These are phyloP conservation scores for Jordanella pulchra DNA, from an alignment of 2,797 vertebrate species.

Conservation along the genomic window DNA sequence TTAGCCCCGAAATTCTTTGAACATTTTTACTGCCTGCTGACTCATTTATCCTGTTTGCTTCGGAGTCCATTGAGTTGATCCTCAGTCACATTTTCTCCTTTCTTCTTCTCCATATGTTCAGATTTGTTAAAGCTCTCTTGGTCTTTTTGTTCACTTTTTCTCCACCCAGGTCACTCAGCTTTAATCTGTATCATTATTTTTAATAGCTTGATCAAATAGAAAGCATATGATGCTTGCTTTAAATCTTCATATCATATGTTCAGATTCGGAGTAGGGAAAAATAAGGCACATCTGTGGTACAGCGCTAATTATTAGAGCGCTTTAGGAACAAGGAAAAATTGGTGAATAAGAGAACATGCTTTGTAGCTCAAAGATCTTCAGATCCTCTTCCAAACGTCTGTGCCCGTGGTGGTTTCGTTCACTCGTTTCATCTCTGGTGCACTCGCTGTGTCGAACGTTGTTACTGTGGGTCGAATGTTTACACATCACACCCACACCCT, in stretches of 20 bases:
- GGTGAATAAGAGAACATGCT: slow-evolving; percentile 48
- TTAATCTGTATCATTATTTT: slow-evolving; percentile 44
- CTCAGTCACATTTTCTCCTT: slow-evolving; percentile 29
- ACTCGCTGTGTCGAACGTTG: slow-evolving; percentile 46
- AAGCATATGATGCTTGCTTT: slow-evolving; percentile 75
- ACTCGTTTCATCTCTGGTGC: slow-evolving; percentile 77
- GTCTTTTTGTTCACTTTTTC: slow-evolving; percentile 21
- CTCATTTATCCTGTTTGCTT: slow-evolving; percentile 45
- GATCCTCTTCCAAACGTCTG: slow-evolving; percentile 82
- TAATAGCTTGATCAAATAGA: slow-evolving; percentile 76
- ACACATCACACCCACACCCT: slow-evolving; percentile 20
- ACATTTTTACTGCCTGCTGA: slow-evolving; percentile 52
- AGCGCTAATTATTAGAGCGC: slow-evolving; percentile 82
- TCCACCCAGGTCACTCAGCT: slow-evolving; percentile 12
- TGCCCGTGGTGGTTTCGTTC: slow-evolving; percentile 73
- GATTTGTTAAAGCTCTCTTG: slow-evolving; percentile 47
- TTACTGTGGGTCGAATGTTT: slow-evolving; percentile 48
- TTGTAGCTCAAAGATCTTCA: slow-evolving; percentile 69
- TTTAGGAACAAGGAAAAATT: slow-evolving; percentile 55
- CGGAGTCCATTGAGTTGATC: slow-evolving; percentile 29
- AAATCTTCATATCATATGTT: slow-evolving; percentile 51
- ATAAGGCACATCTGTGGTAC: slow-evolving; percentile 79
- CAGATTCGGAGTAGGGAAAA: slow-evolving; percentile 37
- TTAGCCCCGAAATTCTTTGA: slow-evolving; percentile 42
- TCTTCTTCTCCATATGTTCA: slow-evolving; percentile 34